Evolutionary conservation across 2,888 invertebrate genomes (phyloP).

Genomic region (Branchipolynoe longqiensis): DNA sequence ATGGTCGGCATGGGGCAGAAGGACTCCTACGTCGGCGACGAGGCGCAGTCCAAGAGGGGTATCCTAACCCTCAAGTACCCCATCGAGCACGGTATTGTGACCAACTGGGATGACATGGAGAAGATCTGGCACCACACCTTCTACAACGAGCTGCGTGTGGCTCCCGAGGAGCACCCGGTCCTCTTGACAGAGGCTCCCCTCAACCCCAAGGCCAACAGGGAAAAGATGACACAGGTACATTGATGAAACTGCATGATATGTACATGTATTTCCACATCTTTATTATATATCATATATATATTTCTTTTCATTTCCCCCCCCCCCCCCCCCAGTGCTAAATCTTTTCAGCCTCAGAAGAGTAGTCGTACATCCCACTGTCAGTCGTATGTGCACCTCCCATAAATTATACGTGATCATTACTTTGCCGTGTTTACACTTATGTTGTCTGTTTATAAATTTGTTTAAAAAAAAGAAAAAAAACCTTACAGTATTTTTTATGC

Average conservation of each 20-base stretch:
- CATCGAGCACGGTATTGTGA: slow-evolving; percentile 71
- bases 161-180: slow-evolving; percentile 58
- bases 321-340: too few species aligned
- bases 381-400: too few species aligned
- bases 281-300: too few species aligned
- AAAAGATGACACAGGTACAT: slow-evolving; percentile 59
- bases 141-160: slow-evolving; percentile 60
- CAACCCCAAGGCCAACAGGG: slow-evolving; percentile 58
- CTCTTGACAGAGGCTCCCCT: slow-evolving; percentile 60
- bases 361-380: too few species aligned
- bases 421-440: too few species aligned
- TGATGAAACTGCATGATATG: not conserved
- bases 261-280: not conserved
- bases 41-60: slow-evolving; percentile 69
- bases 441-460: too few species aligned
- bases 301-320: too few species aligned
- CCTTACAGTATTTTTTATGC: too few species aligned
- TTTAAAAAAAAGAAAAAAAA: too few species aligned
- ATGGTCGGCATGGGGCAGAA: slow-evolving; percentile 60
- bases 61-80: slow-evolving; percentile 78
- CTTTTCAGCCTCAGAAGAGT: too few species aligned
- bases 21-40: slow-evolving; percentile 56
- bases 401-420: too few species aligned
- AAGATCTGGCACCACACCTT: slow-evolving; percentile 79
- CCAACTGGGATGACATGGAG: slow-evolving; percentile 60